Conservation (phyloP, 2,888 invertebrate genomes). For the Chrysotoxum bicinctum region DNA sequence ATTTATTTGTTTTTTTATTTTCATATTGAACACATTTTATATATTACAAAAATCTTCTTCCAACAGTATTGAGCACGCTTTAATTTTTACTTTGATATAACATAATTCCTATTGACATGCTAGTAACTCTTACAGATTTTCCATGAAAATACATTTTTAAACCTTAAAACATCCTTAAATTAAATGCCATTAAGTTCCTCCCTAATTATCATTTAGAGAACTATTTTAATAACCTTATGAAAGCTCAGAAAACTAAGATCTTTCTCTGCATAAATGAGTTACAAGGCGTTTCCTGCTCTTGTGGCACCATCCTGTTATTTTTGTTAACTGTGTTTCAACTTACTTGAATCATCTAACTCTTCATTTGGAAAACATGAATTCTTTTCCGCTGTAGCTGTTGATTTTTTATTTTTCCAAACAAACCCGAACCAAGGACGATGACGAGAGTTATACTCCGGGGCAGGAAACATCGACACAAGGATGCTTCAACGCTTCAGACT, state of each 20-base stretch:
- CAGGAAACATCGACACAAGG: conserved; percentile 70
- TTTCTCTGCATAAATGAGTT: conserved; percentile 20
- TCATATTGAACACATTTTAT: too few relatives aligned
- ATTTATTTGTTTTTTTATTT: too few relatives aligned
- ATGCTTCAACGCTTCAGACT: conserved; percentile 68
- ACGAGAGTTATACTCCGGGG: conserved; percentile 51
- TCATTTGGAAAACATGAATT: conserved; percentile 49
- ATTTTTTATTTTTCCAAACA: conserved; percentile 7
- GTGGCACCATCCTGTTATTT: conserved; percentile 53
- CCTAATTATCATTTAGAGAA: background rate
- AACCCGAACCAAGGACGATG: background rate
- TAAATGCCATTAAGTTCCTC: conserved; percentile 23
- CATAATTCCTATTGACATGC: background rate
- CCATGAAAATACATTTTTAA: background rate
- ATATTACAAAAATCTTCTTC: too few relatives aligned
- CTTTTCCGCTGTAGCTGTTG: conserved; percentile 25
- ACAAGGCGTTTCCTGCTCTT: conserved; percentile 41
- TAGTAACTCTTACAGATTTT: background rate
- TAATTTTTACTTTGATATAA: background rate
- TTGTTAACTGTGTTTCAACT: conserved; percentile 40
- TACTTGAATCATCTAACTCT: conserved; percentile 20
- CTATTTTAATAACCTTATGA: conserved; percentile 27
- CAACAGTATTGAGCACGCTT: too few relatives aligned
- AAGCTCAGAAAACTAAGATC: conserved; percentile 56
- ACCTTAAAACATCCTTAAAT: background rate